A percentile compares a stretch with the other conserved stretches of the same genome.
Conservation (phyloP, 1,140 invertebrate species). For the Drosophila santomea region DNA sequence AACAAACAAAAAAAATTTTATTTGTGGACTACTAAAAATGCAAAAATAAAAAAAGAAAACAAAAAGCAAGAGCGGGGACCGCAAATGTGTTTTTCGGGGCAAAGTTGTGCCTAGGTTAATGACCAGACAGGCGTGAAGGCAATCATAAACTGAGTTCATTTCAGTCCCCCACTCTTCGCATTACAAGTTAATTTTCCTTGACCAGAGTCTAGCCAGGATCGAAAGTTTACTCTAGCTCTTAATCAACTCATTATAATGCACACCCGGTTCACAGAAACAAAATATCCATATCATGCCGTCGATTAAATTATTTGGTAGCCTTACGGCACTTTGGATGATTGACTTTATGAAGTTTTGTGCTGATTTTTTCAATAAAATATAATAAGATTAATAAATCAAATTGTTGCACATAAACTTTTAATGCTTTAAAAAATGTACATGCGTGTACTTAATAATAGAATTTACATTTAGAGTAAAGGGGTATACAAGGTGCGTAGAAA, state of each 20-base stretch:
- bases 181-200: conserved; percentile 40
- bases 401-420: neutral
- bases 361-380: conserved; percentile 6
- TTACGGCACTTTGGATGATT: neutral
- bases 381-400: conserved; percentile 7
- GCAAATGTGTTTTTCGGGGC: conserved; percentile 24
- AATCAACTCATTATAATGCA: conserved; percentile 6
- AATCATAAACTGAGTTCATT: conserved; percentile 61
- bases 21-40: conserved; percentile 52
- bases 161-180: conserved; percentile 1
- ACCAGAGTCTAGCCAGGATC: conserved; percentile 5
- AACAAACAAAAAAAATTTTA: conserved; percentile 49
- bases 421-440: neutral
- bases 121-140: conserved; percentile 68
- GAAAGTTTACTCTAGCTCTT: conserved; percentile 9
- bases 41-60: conserved; percentile 22
- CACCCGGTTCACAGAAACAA: neutral
- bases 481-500: too few relatives aligned
- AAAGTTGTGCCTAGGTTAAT: conserved; percentile 49
- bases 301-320: conserved; percentile 6
- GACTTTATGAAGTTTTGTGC: neutral
- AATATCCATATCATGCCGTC: neutral
- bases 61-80: conserved; percentile 7
- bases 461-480: too few relatives aligned
- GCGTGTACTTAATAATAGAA: too few relatives aligned